phyloP scores from a whole-genome alignment of 2,888 invertebrate genomes.

The Artemia sinica region DNA sequence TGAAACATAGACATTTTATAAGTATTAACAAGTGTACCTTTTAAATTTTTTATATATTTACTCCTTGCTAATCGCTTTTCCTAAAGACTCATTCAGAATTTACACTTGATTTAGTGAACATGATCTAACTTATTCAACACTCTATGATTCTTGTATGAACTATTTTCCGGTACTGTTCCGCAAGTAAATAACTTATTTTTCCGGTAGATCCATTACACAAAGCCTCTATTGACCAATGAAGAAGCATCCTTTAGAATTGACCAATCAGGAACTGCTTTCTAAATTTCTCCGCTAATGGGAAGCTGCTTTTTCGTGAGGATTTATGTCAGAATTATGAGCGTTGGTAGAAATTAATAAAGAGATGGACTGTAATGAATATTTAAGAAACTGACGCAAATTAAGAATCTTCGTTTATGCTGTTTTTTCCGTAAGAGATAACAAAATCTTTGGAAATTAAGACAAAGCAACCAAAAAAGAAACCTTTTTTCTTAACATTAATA shows the following conservation, averaged over 20 bases:
- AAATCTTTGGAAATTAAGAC: no score
- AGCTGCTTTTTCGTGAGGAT: conserved; percentile 1
- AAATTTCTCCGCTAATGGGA: background rate
- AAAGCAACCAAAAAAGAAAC: no score
- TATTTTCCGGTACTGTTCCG: conserved; percentile 15
- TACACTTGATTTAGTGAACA: no score
- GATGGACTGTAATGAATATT: conserved; percentile 11
- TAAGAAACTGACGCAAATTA: background rate
- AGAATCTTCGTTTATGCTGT: no score
- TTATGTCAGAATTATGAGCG: conserved; percentile 10
- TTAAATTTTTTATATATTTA: no score
- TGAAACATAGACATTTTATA: no score
- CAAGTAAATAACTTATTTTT: conserved; percentile 12
- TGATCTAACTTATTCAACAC: conserved; percentile 9
- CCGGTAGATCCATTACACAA: conserved; percentile 10
- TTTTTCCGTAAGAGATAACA: no score
- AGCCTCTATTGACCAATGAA: background rate
- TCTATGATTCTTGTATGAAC: conserved; percentile 9
- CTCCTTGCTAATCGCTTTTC: no score
- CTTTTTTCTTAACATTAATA: no score
- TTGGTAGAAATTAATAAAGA: conserved; percentile 12
- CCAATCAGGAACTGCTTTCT: background rate
- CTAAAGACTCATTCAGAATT: no score
- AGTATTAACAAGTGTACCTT: no score
- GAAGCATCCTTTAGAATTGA: background rate